Conservation (phyloP, 2,797 vertebrate species). For the Vespertilio murinus region DNA sequence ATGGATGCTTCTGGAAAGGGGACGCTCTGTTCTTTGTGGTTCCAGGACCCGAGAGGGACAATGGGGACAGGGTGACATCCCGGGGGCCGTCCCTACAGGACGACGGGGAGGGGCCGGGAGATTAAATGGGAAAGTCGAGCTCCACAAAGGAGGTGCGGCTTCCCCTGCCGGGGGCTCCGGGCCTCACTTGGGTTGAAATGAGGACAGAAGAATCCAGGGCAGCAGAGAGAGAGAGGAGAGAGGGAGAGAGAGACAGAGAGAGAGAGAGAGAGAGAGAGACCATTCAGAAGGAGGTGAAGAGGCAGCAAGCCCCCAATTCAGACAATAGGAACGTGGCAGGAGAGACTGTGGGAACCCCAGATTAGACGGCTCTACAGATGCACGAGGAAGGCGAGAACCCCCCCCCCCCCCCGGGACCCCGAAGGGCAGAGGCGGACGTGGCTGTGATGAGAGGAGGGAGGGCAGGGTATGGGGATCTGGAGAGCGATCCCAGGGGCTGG, state of each 20-base stretch:
- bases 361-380: not conserved
- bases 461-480: fast-evolving
- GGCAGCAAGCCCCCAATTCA: not conserved
- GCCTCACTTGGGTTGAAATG: slow-evolving; percentile 9
- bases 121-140: slow-evolving; percentile 11
- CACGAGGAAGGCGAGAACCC: fast-evolving
- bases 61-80: slow-evolving; percentile 46
- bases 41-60: slow-evolving; percentile 32
- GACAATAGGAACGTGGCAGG: fast-evolving
- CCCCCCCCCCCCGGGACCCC: no score
- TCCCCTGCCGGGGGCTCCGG: not conserved
- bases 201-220: not conserved
- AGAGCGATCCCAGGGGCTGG: not conserved
- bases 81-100: slow-evolving; percentile 20
- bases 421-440: fast-evolving
- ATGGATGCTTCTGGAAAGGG: slow-evolving; percentile 70
- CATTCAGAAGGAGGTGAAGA: not conserved
- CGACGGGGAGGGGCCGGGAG: slow-evolving; percentile 26
- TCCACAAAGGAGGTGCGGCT: not conserved
- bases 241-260: not conserved
- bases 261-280: not conserved
- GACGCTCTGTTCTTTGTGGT: slow-evolving; percentile 75
- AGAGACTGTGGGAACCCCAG: not conserved
- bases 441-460: not conserved
- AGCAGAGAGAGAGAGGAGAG: not conserved